Base-by-base conservation (phyloP, 2,113 vertebrate species). In the Ia io region DNA sequence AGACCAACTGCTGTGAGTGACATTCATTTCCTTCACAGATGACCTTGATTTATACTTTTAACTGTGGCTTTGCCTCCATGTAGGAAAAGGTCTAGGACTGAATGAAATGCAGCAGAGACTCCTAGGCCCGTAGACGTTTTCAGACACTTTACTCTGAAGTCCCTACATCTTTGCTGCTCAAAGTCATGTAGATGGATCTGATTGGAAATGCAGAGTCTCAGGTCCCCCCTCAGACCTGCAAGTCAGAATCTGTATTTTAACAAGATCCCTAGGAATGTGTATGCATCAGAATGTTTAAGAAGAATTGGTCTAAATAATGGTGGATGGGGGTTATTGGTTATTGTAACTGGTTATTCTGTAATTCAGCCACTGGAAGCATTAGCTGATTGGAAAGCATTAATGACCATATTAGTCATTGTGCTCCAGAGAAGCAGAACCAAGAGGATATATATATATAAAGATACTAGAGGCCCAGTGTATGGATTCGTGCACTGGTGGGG, bases 11-110 rank as follows among this genome's bases (percentile, higher is more conserved):
- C 88, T 73, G 65, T 37, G 82, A 93, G 61, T 74, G 88, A 90
- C 73, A 88, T 79, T 93, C 70, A 83, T 94, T 94, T 96, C n/a
- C 77, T 53, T 96, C 82, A 56, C 53, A 80, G 67, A 90, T 32
- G 61, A 88, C 61, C 67, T 37, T 25, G 93, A 88, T 83, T 92
- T 90, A 76, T n/a, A 59, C 42, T 78, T 91, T 94, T 93, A 93
- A 94, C 80, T 74, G 11, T n/a, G 40, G 59, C 47, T 78, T 85
- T 92, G 67, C 49, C 37, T 53, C 56, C 18, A 40, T 83, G 30
- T 70, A 59, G 73, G 32, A 78, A 76, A 93, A 82, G 10, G 32
- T 17, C 71, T 20, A 35, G 5, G 23, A 70, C 37, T 65, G 47
- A 74, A 28, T 32, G 59, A 3, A 61, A 73, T n/a, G 35, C 9